phyloP scores from a whole-genome alignment of 2,888 invertebrate genomes.

The Drosophila putrida region DNA sequence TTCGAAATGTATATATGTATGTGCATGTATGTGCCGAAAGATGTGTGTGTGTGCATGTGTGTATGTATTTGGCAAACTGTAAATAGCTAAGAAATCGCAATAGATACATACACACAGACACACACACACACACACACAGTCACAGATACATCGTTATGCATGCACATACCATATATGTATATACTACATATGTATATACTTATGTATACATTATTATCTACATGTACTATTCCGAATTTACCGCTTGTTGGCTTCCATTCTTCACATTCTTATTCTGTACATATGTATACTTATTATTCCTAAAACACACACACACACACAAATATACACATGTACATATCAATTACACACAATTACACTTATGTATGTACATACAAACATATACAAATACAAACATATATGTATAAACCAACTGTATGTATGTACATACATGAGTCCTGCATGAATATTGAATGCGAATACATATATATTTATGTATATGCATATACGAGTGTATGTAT shows the following conservation, averaged over 20 bases:
- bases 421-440: slow-evolving; percentile 28
- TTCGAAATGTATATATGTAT: background rate
- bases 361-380: slow-evolving; percentile 19
- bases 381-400: too few relatives aligned
- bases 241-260: slow-evolving; percentile 46
- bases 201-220: background rate
- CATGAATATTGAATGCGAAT: slow-evolving; percentile 36
- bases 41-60: slow-evolving; percentile 5
- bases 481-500: slow-evolving; percentile 20
- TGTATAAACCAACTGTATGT: slow-evolving; percentile 25
- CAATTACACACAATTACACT: slow-evolving; percentile 2
- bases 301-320: slow-evolving; percentile 1
- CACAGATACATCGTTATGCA: slow-evolving; percentile 11
- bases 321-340: background rate
- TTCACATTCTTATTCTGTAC: slow-evolving; percentile 9
- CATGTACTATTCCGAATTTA: slow-evolving; percentile 18
- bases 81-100: slow-evolving; percentile 8
- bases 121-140: background rate
- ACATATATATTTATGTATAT: slow-evolving; percentile 19
- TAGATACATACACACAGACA: slow-evolving; percentile 9
- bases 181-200: too few relatives aligned
- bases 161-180: slow-evolving; percentile 18
- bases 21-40: slow-evolving; percentile 10
- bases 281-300: slow-evolving; percentile 7
- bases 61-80: slow-evolving; percentile 13